A percentile compares a stretch with the other conserved stretches of the same genome.
These are phyloP conservation scores for Carabus problematicus DNA, from an alignment of 2,888 invertebrate genomes.

Conservation along the genomic window DNA sequence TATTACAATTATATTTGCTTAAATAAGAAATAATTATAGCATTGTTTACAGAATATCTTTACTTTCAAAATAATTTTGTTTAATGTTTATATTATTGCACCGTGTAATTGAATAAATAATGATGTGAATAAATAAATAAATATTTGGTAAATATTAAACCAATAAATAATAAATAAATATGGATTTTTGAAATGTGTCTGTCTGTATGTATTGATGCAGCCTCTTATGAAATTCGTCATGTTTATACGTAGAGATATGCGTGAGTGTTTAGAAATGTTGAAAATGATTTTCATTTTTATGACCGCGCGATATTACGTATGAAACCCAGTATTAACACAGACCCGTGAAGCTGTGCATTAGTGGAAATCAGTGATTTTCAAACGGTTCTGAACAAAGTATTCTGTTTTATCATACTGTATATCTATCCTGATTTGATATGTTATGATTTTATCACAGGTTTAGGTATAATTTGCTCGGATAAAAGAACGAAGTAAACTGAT, in stretches of 20 bases:
- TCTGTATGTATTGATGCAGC: too few relatives aligned
- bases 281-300: constrained; percentile 5
- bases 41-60: too few relatives aligned
- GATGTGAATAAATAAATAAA: constrained; percentile 15
- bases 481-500: too few relatives aligned
- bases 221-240: background rate
- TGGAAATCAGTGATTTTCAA: constrained; percentile 15
- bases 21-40: too few relatives aligned
- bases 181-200: background rate
- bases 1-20: too few relatives aligned
- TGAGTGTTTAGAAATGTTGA: background rate
- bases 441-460: too few relatives aligned
- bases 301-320: constrained; percentile 11
- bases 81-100: constrained; percentile 5
- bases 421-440: too few relatives aligned
- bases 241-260: background rate
- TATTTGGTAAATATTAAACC: background rate
- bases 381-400: background rate
- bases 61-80: background rate
- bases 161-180: constrained; percentile 14
- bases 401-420: too few relatives aligned
- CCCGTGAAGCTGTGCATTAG: constrained; percentile 2
- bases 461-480: too few relatives aligned
- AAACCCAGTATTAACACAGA: constrained; percentile 11
- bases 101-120: constrained; percentile 4